Base-by-base conservation (phyloP, 92 coral and sea anemone genomes). In the Galaxea fascicularis region DNA sequence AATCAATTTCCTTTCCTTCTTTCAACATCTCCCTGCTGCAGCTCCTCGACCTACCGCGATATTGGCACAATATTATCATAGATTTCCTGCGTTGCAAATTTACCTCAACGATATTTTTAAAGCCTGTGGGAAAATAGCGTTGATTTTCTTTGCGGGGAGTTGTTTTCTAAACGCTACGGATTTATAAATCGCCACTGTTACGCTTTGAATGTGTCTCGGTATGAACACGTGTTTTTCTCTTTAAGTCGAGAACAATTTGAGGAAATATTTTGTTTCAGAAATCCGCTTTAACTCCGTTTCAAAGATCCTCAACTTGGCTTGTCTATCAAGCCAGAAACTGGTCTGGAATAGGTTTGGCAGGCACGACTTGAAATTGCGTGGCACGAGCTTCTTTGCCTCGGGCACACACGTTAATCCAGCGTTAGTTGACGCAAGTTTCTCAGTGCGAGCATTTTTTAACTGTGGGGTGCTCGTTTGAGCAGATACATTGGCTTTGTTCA, bases 251-350 rank as follows among this genome's bases (percentile, higher is more conserved):
- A 71, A 70, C 76, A 59, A 47, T 71, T 3, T 47, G 54, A 82
- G 86, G 78, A 82, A 82, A 71, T 82, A 53, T 82, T 82, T 82
- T 82, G 77, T 82, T 82, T 70, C 71, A 82, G 56, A 82, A 82
- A 82, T 82, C 78, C 70, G 70, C 58, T 71, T 24, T 29, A 65
- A 29, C 46, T 41, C 51, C 22, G 17, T 49, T 79, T 67, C 64
- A 13, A 8, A 71, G 86, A 20, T 21, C 58, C 59, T 22, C 62
- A 15, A 18, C 58, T 53, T 63, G 59, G 27, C 86, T 30, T 53
- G 78, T 70, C 78, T 82, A 7, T 71, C 86, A 82, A 56, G 22
- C 57, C 31, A 70, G 7, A 16, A 27, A 13, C 70, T 39, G 70
- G 35, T 82, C 70, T 70, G 70, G 86, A 71, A 31, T 31, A 70